A percentile compares a stretch with the other conserved stretches of the same genome.
These are phyloP conservation scores for Coturnix japonica DNA, from an alignment of 2,113 vertebrate species.

Conservation along the genomic window DNA sequence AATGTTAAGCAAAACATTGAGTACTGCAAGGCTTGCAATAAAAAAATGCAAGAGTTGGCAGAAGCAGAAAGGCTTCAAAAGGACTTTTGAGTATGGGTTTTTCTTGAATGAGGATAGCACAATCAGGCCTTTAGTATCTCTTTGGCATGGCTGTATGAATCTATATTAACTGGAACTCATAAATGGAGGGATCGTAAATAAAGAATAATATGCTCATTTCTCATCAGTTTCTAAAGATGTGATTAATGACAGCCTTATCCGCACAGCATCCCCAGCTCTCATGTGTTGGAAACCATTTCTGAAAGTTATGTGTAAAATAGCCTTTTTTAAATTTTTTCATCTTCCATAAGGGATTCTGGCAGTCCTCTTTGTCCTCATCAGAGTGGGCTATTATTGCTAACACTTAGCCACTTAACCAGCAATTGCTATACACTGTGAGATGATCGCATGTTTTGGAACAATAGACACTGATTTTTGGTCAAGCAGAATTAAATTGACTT, in stretches of 20 bases:
- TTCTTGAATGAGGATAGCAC: slow-evolving; percentile 36
- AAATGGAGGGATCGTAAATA: slow-evolving; percentile 53
- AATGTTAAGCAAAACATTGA: slow-evolving; percentile 12
- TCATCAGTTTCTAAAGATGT: slow-evolving; percentile 42
- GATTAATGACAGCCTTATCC: neutral
- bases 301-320: slow-evolving; percentile 49
- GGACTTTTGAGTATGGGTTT: slow-evolving; percentile 13
- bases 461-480: slow-evolving; percentile 76
- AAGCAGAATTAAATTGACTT: slow-evolving; percentile 76
- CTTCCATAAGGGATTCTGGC: slow-evolving; percentile 53
- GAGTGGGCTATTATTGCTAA: slow-evolving; percentile 58
- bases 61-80: slow-evolving; percentile 43
- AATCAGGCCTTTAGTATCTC: slow-evolving; percentile 45
- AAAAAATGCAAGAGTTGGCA: slow-evolving; percentile 50
- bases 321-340: neutral
- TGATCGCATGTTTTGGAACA: slow-evolving; percentile 77
- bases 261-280: neutral
- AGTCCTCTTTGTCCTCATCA: slow-evolving; percentile 69
- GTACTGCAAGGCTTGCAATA: slow-evolving; percentile 55
- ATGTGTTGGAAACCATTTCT: slow-evolving; percentile 13
- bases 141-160: slow-evolving; percentile 13
- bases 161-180: slow-evolving; percentile 34
- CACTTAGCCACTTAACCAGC: slow-evolving; percentile 62
- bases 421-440: slow-evolving; percentile 45
- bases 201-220: slow-evolving; percentile 31